Evolutionary conservation across 23 tunicate genomes (phyloP), one percentile per base, ranked within the genome.

Genomic region (Styela clava): DNA sequence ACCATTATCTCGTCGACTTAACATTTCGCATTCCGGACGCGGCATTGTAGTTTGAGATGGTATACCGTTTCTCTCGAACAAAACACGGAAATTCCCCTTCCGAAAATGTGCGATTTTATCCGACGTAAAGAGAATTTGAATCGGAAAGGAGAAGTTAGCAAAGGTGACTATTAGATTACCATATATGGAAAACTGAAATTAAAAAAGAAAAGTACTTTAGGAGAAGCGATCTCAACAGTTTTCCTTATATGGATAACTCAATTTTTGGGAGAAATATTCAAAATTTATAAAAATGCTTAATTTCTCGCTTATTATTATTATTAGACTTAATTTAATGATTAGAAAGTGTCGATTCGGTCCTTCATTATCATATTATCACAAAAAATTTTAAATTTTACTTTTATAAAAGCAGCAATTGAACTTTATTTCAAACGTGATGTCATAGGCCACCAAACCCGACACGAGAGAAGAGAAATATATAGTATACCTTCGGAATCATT

Each of bases 171-270:
- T 12, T 44, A 12, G 56, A 44, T 44, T 12, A 44, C 56, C 56
- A 44, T 44, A 44, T 44, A 44, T 44, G 56, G 56, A 5, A 44
- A 5, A 44, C 56, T 44, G 12, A 5, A 44, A 44, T 7, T 44
- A 5, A 44, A n/a, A 12, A 12, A 44, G 56, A 44, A 44, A 44
- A 44, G 12, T 12, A 5, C 24, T 29, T 16, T 18, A 67, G 71
- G 71, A 67, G 71, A 67, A 67, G 31, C 24, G 2, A 18, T 0
- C 24, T 12, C 30, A 67, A 67, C 31, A 67, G n/a, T 67, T 67
- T 67, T 18, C 71, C 71, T 67, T 67, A 67, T 67, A 67, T 67
- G 71, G 64, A 67, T 22, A 67, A 27, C 71, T 22, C 31, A 16
- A 67, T 67, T 27, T 67, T 29, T 27, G 16, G 22, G 71, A 22